phyloP scores from a whole-genome alignment of 2,113 vertebrate species.

The Platichthys stellatus region DNA sequence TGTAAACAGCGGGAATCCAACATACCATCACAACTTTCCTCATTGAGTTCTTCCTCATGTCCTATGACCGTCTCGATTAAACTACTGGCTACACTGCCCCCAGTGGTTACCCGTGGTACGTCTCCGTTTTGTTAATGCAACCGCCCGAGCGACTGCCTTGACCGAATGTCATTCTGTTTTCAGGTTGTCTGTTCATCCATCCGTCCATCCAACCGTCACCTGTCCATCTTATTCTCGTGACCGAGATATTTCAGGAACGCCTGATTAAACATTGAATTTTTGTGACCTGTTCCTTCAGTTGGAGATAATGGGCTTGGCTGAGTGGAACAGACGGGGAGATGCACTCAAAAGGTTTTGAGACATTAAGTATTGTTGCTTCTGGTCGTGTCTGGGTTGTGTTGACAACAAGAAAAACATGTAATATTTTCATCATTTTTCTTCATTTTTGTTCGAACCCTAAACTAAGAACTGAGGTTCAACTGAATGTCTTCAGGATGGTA shows the following conservation, averaged over 20 bases:
- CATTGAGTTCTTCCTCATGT: no score
- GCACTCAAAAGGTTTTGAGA: neutral
- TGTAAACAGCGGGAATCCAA: no score
- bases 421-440: neutral
- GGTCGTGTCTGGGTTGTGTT: neutral
- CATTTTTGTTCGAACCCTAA: no score
- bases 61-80: no score
- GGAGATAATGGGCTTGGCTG: neutral
- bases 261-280: neutral
- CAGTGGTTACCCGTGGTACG: no score
- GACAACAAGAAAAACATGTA: neutral
- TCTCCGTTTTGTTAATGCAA: no score
- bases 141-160: no score
- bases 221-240: neutral
- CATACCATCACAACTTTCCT: no score
- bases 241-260: neutral
- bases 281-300: neutral
- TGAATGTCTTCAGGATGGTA: neutral
- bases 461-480: neutral
- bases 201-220: neutral
- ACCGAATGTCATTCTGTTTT: neutral
- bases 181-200: neutral
- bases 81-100: no score
- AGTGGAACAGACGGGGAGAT: neutral
- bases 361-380: neutral